phyloP scores from a whole-genome alignment of 2,888 invertebrate genomes.

The Acanthacorydalis orientalis region DNA sequence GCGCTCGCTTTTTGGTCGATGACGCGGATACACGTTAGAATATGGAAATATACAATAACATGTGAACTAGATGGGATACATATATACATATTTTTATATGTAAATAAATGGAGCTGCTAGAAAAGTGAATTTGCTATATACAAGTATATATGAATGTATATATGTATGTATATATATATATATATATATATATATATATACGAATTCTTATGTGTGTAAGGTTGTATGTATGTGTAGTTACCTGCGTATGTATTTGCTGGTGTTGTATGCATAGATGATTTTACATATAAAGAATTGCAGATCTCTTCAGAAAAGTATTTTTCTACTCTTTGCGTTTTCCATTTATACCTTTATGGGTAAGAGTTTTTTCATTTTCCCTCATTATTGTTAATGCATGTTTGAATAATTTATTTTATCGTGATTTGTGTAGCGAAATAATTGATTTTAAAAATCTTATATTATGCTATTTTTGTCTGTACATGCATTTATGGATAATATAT shows the following conservation, averaged over 20 bases:
- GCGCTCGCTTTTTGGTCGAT: background rate
- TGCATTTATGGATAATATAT: too few species aligned
- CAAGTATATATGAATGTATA: background rate
- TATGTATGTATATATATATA: too few species aligned
- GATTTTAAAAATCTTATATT: too few species aligned
- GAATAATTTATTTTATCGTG: too few species aligned
- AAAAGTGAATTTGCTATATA: background rate
- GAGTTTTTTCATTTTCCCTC: too few species aligned
- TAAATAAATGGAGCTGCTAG: background rate
- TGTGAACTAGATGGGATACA: background rate
- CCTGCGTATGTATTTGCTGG: background rate
- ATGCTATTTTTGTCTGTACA: too few species aligned
- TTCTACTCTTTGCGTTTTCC: too few species aligned
- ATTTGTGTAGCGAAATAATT: too few species aligned
- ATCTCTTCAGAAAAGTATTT: too few species aligned
- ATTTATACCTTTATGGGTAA: too few species aligned
- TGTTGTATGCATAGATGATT: background rate
- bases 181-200: background rate
- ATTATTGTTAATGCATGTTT: too few species aligned
- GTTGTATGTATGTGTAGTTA: background rate
- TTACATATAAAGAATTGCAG: background rate
- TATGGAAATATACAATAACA: background rate
- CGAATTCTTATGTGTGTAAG: background rate
- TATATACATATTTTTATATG: background rate
- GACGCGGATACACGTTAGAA: background rate